Conservation (phyloP, 2,888 invertebrate species). For the Chaetogeoica ovagalla region DNA sequence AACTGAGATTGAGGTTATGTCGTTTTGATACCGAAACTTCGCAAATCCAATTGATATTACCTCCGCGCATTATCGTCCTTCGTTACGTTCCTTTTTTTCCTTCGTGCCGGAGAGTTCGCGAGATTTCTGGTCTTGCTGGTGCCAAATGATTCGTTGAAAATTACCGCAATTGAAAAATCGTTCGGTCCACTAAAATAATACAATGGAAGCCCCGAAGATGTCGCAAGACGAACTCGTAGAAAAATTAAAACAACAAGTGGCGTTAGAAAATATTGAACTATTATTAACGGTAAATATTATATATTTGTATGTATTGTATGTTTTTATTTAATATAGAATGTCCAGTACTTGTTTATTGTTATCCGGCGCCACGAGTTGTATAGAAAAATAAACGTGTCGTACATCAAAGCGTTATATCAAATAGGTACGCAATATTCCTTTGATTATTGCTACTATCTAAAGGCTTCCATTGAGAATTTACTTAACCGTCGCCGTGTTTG, state of each 20-base stretch:
- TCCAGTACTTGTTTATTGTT: no score
- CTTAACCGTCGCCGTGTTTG: no score
- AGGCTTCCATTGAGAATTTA: no score
- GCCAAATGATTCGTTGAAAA: neutral
- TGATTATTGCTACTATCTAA: no score
- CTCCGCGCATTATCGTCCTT: no score
- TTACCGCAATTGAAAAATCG: neutral
- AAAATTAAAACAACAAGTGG: slow-evolving; percentile 92
- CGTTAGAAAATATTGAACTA: slow-evolving; percentile 91
- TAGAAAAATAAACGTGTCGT: no score
- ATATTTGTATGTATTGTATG: neutral
- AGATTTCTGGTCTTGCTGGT: neutral
- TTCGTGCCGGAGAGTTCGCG: no score
- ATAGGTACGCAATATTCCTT: no score
- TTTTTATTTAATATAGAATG: neutral
- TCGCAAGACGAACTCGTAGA: slow-evolving; percentile 85
- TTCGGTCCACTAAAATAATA: neutral
- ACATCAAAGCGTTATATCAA: no score
- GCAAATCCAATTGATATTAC: no score
- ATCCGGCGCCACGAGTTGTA: no score
- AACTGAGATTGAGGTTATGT: slow-evolving; percentile 30
- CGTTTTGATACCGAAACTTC: neutral
- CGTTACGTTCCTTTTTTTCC: no score
- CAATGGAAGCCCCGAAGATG: slow-evolving; percentile 58
- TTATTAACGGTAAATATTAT: slow-evolving; percentile 69